phyloP scores from a whole-genome alignment of 2,113 vertebrate species.

The Nicator chloris region DNA sequence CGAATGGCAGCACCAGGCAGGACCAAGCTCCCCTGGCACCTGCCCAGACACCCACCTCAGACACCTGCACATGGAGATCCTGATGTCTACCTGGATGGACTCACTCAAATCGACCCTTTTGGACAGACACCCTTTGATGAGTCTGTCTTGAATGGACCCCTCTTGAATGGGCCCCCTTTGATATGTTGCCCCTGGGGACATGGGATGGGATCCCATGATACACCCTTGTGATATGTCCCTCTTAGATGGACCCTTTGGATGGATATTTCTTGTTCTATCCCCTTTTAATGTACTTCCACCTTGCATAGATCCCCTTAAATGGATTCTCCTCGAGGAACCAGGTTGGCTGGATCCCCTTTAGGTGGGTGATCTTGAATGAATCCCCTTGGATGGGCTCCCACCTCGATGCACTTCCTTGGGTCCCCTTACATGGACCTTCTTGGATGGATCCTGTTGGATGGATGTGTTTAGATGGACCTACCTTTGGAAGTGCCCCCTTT shows the following conservation, averaged over 20 bases:
- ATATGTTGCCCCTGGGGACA: background rate
- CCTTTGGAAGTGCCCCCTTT: background rate
- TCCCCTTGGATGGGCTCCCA: background rate
- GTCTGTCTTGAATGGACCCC: too few species aligned
- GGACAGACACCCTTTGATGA: background rate
- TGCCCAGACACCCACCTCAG: background rate
- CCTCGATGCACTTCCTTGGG: background rate
- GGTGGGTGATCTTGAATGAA: background rate
- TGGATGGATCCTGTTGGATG: background rate
- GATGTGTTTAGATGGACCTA: background rate
- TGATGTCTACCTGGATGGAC: background rate
- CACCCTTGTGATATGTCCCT: background rate
- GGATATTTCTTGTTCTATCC: background rate
- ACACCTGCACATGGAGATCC: background rate
- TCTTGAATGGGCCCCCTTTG: background rate
- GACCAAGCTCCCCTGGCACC: background rate
- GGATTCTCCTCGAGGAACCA: background rate
- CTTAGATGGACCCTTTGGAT: background rate
- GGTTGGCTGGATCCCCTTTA: background rate
- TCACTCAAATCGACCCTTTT: background rate
- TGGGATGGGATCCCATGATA: background rate
- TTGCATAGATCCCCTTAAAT: background rate
- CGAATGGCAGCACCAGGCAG: accelerated
- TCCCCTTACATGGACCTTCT: background rate
- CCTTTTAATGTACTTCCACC: background rate